Evolutionary conservation across 2,113 vertebrate species (phyloP).

Genomic region (Macquaria ambigua): DNA sequence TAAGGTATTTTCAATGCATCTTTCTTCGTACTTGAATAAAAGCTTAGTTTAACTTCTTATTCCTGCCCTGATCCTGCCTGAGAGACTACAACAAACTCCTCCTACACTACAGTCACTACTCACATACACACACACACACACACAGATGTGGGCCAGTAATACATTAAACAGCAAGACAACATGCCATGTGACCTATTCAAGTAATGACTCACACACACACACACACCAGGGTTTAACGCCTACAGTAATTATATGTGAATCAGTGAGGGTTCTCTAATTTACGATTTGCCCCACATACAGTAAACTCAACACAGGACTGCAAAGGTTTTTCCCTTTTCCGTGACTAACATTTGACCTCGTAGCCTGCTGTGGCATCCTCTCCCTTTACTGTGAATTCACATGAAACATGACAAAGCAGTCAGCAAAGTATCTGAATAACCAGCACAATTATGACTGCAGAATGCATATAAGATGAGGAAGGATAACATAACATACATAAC

Average conservation of each 20-base stretch:
- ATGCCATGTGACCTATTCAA: conserved; percentile 36
- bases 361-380: neutral
- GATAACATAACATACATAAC: neutral
- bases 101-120: conserved; percentile 12
- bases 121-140: conserved; percentile 35
- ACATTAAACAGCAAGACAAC: conserved; percentile 7
- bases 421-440: neutral
- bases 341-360: neutral
- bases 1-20: neutral
- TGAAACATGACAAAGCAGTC: neutral
- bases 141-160: conserved; percentile 36
- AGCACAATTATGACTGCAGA: neutral
- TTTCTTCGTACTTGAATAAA: neutral
- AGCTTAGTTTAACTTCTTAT: neutral
- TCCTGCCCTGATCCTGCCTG: conserved; percentile 1
- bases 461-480: neutral
- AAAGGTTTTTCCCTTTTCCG: neutral
- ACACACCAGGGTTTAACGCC: conserved; percentile 12
- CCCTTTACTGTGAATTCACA: neutral
- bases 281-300: conserved; percentile 3
- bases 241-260: conserved; percentile 35
- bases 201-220: conserved; percentile 41
- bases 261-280: conserved; percentile 4
- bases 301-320: conserved; percentile 5
- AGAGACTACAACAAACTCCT: conserved; percentile 19